Base-by-base conservation (phyloP, 2,888 invertebrate genomes). In the Melikaiella ostensackeni region DNA sequence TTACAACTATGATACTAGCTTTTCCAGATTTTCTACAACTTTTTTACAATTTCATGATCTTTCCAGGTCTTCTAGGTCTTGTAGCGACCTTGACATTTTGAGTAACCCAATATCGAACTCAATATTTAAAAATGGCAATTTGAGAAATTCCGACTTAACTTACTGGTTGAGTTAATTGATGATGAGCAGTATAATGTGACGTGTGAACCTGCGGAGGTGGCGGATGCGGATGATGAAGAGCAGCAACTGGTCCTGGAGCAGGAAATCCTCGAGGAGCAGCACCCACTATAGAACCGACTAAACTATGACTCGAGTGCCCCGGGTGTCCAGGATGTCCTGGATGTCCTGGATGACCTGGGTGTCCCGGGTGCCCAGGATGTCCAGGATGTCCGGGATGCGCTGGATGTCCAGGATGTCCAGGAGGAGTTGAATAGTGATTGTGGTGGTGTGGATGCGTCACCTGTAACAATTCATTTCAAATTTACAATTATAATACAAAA, bases 131-230 rank as follows among this genome's bases (percentile, higher is more conserved):
- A 30, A 33, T 19, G 5, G 7, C 5, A 19, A 5, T 35, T 63
- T 21, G 9, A 9, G 21, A 63, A 38, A 35, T 27, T 27, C 38
- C 9, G n/a, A 42, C 7, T 35, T 0, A 64, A 70, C 62, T 80
- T 86, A 90, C 90, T 88, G 89, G 90, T 82, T 90, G 90, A 55
- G 90, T 88, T 76, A 90, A 84, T 81, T 89, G 90, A 85, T 90
- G 90, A 84, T 90, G 90, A 80, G 90, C 83, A 9, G 89, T 84
- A 61, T 89, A 90, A 76, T 82, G 82, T 79, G 89, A 84, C 24
- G 90, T 88, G 81, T 91, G 90, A 80, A 90, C 88, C 79, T 90
- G 86, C 30, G 89, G 89, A 79, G 89, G 88, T 76, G 88, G 85
- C 59, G 88, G 85, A 64, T 87, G 87, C 50, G 88, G 85, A 64